These are phyloP conservation scores for Microplitis manilae DNA, from an alignment of 2,888 invertebrate genomes.

Conservation along the genomic window DNA sequence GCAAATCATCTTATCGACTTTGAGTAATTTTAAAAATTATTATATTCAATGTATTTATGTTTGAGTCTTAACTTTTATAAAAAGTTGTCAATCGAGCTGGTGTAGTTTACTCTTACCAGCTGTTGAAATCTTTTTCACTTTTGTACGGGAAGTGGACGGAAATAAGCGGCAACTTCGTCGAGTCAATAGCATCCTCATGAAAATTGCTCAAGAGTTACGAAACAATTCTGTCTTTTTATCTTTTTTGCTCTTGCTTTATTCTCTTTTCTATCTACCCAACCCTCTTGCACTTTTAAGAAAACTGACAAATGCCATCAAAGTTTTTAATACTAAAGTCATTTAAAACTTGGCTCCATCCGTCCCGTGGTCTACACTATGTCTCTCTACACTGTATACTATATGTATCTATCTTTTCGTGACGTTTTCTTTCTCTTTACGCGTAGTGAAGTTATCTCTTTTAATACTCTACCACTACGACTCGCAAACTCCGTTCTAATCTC, in stretches of 20 bases:
- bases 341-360: slow-evolving; percentile 64
- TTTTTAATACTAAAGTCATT: slow-evolving; percentile 68
- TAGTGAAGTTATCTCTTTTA: slow-evolving; percentile 33
- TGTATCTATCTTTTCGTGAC: slow-evolving; percentile 16
- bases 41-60: neutral
- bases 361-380: slow-evolving; percentile 51
- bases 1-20: too few species aligned
- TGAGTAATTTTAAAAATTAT: neutral
- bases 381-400: slow-evolving; percentile 36
- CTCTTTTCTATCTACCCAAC: neutral
- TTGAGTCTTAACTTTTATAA: neutral
- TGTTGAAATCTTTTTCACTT: neutral
- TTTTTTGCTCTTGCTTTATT: neutral
- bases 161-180: slow-evolving; percentile 46
- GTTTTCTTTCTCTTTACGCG: slow-evolving; percentile 20
- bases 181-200: slow-evolving; percentile 50
- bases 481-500: slow-evolving; percentile 50
- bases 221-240: slow-evolving; percentile 56
- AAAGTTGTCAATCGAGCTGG: slow-evolving; percentile 31
- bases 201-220: slow-evolving; percentile 64
- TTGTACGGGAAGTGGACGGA: slow-evolving; percentile 33
- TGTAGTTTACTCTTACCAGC: slow-evolving; percentile 23
- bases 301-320: slow-evolving; percentile 68
- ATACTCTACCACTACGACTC: slow-evolving; percentile 17
- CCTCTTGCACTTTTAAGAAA: slow-evolving; percentile 52